Evolutionary conservation across 2,113 vertebrate species (phyloP), one percentile per base, ranked within the genome.

Genomic region (Miniopterus natalensis): DNA sequence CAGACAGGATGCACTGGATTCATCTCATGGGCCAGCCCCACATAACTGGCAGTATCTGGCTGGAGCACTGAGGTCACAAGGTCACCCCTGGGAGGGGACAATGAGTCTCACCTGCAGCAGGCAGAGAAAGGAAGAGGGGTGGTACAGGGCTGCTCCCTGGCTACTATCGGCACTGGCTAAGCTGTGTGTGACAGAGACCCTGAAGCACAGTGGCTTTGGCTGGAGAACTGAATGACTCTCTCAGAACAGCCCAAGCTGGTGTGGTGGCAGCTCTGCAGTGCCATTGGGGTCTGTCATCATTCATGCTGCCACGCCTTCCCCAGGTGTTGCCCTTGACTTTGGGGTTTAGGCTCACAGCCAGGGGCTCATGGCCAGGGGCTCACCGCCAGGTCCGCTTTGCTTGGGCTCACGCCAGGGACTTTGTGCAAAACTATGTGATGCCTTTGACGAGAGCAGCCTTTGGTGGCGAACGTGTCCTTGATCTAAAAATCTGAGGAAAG

Each of bases 241-340:
- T 63, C 53, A 45, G 53, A 51, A 31, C 65, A 57, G 25, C n/a
- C 5, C 36, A 12, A 11, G 66, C 31, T 42, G 40, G 20, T 11
- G 21, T 55, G 36, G 7, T 6, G 3, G 79, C 27, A n/a, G 5
- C 12, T 36, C 66, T 51, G 49, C 5, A 8, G 51, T 68, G 36
- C 27, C 45, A 0, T 2, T 0, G 29, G 45, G 29, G 11, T 21
- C 63, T 7, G 3, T 31, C 4, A 1, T 57, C 25, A 5, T 29
- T 51, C 18, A 74, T 47, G 71, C 31, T 8, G 5, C 20, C 87
- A 40, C 0, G 0, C 42, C 51, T 42, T 45, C 14, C 13, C 25
- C 0, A 0, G 63, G 18, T 7, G 1, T 20, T 77, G 40, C 31
- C 25, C 14, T 65, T 0, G 0, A 11, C n/a, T 20, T 40, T 3